Conservation (phyloP, 1,140 invertebrate species). For the Sycophila sp. region DNA sequence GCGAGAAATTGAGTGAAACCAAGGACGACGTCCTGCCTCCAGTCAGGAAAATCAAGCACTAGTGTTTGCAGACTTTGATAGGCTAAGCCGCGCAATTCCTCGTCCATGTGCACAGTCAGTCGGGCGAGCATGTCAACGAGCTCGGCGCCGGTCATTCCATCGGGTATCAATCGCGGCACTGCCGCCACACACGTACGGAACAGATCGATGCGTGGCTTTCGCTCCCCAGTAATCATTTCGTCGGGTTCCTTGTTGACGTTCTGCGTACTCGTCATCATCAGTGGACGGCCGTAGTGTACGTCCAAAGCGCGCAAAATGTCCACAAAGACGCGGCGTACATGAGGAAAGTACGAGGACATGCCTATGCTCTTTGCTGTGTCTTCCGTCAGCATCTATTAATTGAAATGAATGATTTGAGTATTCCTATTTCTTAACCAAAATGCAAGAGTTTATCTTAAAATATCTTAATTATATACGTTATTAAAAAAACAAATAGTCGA, state of each 20-base stretch:
- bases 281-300: slow-evolving; percentile 91
- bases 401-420: not conserved
- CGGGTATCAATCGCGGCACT: slow-evolving; percentile 95
- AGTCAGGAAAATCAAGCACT: slow-evolving; percentile 95
- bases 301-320: slow-evolving; percentile 96
- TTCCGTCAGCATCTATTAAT: slow-evolving; percentile 88
- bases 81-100: slow-evolving; percentile 88
- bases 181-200: slow-evolving; percentile 98
- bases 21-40: slow-evolving; percentile 94
- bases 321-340: slow-evolving; percentile 94
- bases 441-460: not conserved
- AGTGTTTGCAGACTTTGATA: slow-evolving; percentile 97
- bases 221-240: slow-evolving; percentile 95
- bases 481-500: slow-evolving; percentile 23
- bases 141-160: slow-evolving; percentile 94
- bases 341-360: slow-evolving; percentile 95
- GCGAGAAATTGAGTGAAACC: slow-evolving; percentile 95
- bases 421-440: no score
- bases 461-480: not conserved
- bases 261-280: slow-evolving; percentile 96
- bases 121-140: slow-evolving; percentile 91
- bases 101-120: slow-evolving; percentile 93
- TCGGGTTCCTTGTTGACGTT: slow-evolving; percentile 97
- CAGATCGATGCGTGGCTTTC: slow-evolving; percentile 97
- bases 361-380: slow-evolving; percentile 95